Evolutionary conservation across 2,888 invertebrate species (phyloP), one percentile per base, ranked within the genome.

Genomic region (Ectemnius cavifrons): DNA sequence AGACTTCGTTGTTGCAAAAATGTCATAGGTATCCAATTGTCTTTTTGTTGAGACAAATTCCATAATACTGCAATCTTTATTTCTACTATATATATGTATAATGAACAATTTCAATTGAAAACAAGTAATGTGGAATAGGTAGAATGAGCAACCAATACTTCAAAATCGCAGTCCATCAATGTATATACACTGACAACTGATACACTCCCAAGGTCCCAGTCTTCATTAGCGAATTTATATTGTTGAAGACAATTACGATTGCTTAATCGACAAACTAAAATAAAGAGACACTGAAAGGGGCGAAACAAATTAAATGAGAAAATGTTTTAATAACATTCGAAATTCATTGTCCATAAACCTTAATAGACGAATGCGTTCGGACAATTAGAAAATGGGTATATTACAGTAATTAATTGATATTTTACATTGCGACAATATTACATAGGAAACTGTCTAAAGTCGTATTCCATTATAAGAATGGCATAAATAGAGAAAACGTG

Each of bases 271-370:
- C 76, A 71, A 78, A 78, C 77, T 67, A 79, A 78, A 79, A 73
- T 81, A 77, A 80, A 77, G 59, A 82, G 66, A 78, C 63, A 81
- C 74, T 76, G 71, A 62, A 80, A 78, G 74, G 77, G 78, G 63
- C 77, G 79, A 77, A 68, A 84, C 83, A 85, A 78, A 76, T 84
- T 71, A 82, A 83, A 84, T 78, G 73, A 82, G 81, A 84, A 84
- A 85, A 83, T 82, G 76, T 80, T 85, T 84, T 82, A 80, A 85
- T 83, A 84, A 80, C 81, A 78, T 83, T 80, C 79, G 79, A 83
- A 78, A 84, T 83, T 82, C 77, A 81, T 80, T 82, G 72, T 71
- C 77, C 77, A 76, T 67, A 74, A 77, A 80, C 67, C 71, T 75
- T 16, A 58, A 71, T 60, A 69, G 71, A 67, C 73, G 60, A 64